Evolutionary conservation across 2,797 vertebrate genomes (phyloP).

Genomic region (Ctenosaura bakeri): DNA sequence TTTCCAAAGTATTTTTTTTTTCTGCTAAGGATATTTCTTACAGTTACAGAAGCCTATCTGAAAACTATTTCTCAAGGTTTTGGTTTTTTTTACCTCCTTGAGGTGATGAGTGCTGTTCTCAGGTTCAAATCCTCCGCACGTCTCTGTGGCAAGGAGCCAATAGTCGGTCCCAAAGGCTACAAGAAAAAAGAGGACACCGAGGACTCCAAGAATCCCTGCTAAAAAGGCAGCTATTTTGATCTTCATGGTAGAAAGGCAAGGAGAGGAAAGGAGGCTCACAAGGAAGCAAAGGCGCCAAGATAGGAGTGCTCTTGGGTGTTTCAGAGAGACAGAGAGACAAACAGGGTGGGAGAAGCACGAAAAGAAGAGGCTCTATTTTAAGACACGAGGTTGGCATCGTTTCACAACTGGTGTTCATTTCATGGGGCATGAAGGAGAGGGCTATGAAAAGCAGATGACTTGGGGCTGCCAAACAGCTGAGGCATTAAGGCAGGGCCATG

Average conservation of each 20-base stretch:
- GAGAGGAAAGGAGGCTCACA: background rate
- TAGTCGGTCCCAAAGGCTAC: slow-evolving; percentile 89
- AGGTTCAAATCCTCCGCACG: slow-evolving; percentile 74
- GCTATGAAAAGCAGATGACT: slow-evolving; percentile 81
- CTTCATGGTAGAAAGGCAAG: slow-evolving; percentile 82
- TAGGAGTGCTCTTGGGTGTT: background rate
- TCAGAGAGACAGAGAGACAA: background rate
- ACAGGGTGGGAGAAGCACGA: background rate
- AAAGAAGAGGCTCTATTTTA: slow-evolving; percentile 82
- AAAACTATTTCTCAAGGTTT: background rate
- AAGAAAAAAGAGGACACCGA: slow-evolving; percentile 86
- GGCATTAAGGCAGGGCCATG: slow-evolving; percentile 51
- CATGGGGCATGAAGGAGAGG: slow-evolving; percentile 59
- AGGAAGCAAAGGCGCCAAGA: slow-evolving; percentile 8
- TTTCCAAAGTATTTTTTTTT: background rate
- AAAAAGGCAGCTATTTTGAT: slow-evolving; percentile 82
- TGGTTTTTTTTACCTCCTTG: slow-evolving; percentile 48
- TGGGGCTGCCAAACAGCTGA: slow-evolving; percentile 68
- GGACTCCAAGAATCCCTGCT: slow-evolving; percentile 83
- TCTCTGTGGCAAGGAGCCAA: slow-evolving; percentile 88
- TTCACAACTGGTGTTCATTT: slow-evolving; percentile 81
- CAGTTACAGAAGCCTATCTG: background rate
- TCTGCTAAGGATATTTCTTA: background rate
- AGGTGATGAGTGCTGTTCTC: slow-evolving; percentile 56
- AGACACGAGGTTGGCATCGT: slow-evolving; percentile 74